phyloP scores from a whole-genome alignment of 37 sponge, comb jelly and placozoan species.

The Spongilla lacustris region DNA sequence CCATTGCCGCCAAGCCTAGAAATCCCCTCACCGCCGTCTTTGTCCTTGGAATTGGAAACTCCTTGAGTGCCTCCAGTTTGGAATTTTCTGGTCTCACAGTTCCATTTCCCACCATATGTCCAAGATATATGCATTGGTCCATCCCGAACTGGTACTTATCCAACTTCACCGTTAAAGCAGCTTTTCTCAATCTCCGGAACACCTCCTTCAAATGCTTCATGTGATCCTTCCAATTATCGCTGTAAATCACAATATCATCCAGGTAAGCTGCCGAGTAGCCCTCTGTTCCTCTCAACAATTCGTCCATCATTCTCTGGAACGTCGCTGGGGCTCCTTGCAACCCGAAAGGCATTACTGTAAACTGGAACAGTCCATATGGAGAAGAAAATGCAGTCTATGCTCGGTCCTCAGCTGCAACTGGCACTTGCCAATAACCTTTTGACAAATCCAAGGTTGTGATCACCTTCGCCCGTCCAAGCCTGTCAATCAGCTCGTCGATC shows the following conservation, averaged over 20 bases:
- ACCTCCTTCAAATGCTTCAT: conserved; percentile 22
- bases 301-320: conserved; percentile 64
- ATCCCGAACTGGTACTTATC: conserved; percentile 59
- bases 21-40: conserved; percentile 46
- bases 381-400: conserved; percentile 36
- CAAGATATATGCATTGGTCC: conserved; percentile 30
- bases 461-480: conserved; percentile 29
- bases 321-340: conserved; percentile 52
- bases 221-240: conserved; percentile 52
- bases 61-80: conserved; percentile 19
- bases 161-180: conserved; percentile 50
- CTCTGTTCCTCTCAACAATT: conserved; percentile 7
- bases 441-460: conserved; percentile 45
- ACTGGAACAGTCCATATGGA: conserved; percentile 35
- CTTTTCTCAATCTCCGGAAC: conserved; percentile 10
- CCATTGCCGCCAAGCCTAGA: too few species aligned
- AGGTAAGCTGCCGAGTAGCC: conserved; percentile 43
- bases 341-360: conserved; percentile 49
- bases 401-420: conserved; percentile 5
- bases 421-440: conserved; percentile 63
- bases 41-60: conserved; percentile 31
- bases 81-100: conserved; percentile 14
- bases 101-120: conserved; percentile 53
- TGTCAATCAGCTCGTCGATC: conserved; percentile 47
- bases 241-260: conserved; percentile 59